Evolutionary conservation across 2,797 vertebrate species (phyloP).

Genomic region (Sphenodon punctatus): DNA sequence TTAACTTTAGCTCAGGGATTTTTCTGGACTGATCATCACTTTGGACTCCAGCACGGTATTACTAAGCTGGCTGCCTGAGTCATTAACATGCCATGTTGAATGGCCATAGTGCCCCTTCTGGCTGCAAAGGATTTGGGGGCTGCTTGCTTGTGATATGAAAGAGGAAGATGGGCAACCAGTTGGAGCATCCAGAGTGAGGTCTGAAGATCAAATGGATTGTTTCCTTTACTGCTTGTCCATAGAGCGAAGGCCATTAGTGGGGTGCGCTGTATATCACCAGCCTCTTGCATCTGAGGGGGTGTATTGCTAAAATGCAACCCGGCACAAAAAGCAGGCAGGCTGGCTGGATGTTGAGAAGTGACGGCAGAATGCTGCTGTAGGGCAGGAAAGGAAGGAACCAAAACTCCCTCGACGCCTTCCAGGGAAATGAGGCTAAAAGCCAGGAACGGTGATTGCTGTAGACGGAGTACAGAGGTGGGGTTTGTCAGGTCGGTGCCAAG

Average conservation of each 20-base stretch:
- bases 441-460: neutral
- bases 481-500: neutral
- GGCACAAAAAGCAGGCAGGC: neutral
- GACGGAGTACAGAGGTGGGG: neutral
- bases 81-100: neutral
- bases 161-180: neutral
- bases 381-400: accelerated
- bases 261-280: neutral
- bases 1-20: neutral
- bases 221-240: no score
- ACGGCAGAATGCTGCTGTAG: neutral
- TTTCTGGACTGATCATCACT: neutral
- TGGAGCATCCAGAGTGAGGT: neutral
- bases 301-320: neutral
- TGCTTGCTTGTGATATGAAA: neutral
- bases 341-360: neutral
- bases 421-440: neutral
- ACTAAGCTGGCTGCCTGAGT: neutral
- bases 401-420: neutral
- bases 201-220: neutral
- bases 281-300: neutral
- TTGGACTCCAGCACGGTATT: neutral
- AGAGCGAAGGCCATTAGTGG: no score
- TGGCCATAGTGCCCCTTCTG: neutral
- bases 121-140: neutral